Conservation (phyloP, 2,113 vertebrate genomes). For the Nettapus auritus region DNA sequence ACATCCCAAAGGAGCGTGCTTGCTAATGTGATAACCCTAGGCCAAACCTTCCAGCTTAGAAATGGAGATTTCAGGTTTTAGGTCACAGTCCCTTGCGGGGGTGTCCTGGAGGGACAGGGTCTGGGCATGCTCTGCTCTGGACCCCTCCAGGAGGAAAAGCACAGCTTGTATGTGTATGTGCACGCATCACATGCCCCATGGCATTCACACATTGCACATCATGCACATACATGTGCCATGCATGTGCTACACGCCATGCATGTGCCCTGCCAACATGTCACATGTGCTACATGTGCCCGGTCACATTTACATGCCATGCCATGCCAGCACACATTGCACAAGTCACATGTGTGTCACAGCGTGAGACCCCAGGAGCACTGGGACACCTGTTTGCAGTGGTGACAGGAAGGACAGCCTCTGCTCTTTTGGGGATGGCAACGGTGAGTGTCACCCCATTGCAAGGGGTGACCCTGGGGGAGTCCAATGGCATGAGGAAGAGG, state of each 20-base stretch:
- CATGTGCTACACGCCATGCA: too few species aligned
- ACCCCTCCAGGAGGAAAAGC: too few species aligned
- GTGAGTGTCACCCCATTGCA: not conserved
- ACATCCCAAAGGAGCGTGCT: fast-evolving
- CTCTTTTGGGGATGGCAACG: not conserved
- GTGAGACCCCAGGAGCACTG: not conserved
- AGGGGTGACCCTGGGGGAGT: not conserved
- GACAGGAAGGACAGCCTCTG: not conserved
- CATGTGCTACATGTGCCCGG: not conserved
- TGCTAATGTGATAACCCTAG: not conserved
- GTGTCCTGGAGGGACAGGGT: not conserved
- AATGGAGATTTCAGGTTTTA: not conserved
- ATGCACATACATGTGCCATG: fast-evolving
- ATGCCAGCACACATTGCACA: not conserved
- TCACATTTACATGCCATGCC: not conserved
- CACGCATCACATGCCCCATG: not conserved
- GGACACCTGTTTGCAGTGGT: not conserved
- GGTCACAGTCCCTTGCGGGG: not conserved
- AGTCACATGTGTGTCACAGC: not conserved
- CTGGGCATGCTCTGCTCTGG: not conserved
- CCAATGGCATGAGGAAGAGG: not conserved
- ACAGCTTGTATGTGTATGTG: too few species aligned
- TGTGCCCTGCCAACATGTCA: not conserved
- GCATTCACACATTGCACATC: not conserved
- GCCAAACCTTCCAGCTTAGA: not conserved